Conservation (phyloP, 2,113 vertebrate genomes). For the Marcusenius ussheri region DNA sequence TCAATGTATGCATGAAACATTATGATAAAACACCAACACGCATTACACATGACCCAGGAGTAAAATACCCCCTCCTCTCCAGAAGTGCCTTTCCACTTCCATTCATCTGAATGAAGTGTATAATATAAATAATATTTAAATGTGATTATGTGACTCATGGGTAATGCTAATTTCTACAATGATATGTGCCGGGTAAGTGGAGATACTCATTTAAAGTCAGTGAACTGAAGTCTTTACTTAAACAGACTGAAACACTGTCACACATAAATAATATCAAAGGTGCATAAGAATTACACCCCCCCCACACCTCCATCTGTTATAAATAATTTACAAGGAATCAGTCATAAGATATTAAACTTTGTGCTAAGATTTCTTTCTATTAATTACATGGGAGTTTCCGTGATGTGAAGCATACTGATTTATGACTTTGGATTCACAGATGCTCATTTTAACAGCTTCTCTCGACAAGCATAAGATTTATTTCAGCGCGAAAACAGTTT, state of each 20-base stretch:
- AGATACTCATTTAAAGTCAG: not conserved
- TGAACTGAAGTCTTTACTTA: not conserved
- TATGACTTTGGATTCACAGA: conserved; percentile 3
- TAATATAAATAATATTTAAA: not conserved
- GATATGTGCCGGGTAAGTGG: not conserved
- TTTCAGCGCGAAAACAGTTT: not conserved
- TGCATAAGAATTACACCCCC: not conserved
- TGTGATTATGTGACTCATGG: not conserved
- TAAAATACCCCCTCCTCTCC: not conserved
- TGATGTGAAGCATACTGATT: not conserved
- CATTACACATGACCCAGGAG: not conserved
- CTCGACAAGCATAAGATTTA: conserved; percentile 1
- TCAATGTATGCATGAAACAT: not conserved
- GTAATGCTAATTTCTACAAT: conserved; percentile 2
- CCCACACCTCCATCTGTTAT: not conserved
- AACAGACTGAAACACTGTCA: not conserved
- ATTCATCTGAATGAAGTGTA: not conserved
- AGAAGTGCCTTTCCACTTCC: not conserved
- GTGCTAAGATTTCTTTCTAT: not conserved
- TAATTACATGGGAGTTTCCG: not conserved
- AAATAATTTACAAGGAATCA: not conserved
- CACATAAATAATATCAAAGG: not conserved
- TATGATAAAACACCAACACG: not conserved
- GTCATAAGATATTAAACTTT: not conserved
- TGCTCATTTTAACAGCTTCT: not conserved